Evolutionary conservation across 2,888 invertebrate genomes (phyloP), one percentile per base, ranked within the genome.

Genomic region (Andrena bicolor): DNA sequence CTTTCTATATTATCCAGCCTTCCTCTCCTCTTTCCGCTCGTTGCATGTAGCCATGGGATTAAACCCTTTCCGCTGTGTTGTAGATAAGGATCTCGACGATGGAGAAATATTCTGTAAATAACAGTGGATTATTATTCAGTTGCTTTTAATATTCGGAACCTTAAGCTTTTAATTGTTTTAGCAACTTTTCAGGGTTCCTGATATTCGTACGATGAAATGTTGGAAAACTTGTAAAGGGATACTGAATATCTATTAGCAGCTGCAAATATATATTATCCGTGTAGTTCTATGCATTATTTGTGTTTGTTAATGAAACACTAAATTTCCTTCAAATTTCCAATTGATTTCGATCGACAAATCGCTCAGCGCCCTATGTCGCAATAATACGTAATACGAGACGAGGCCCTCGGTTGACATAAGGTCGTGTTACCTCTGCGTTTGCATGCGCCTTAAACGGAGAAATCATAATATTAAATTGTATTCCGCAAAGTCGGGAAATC

Each of bases 331-430:
- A 41, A 41, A 16, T 41, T 10, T 56, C n/a, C 35, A 26, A 10
- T 68, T n/a, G 41, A 41, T 41, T 41, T 41, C 13, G 41, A 41
- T 41, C 41, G 26, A 58, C 2, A 58, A 26, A 69, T 41, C 41
- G 58, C 26, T 58, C 41, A 10, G 41, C 53, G 53, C 28, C 13
- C 2, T n/a, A 2, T 26, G n/a, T 26, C n/a, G n/a, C 30, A 32
- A 68, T 16, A 10, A 48, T 58, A 23, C 48, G 58, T 60, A 68
- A 58, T 13, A 48, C 32, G 48, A 30, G 10, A 66, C 28, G n/a
- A 2, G 60, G 4, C 60, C 20, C n/a, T 16, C 48, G 23, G 23
- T 16, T 28, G 28, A n/a, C 28, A 7, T 63, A n/a, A 41, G 49
- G n/a, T 32, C 16, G 4, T 3, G 23, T 5, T 8, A 2, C 8